Evolutionary conservation across 2,888 invertebrate species (phyloP), one percentile per base, ranked within the genome.

Genomic region (Bembecia ichneumoniformis): DNA sequence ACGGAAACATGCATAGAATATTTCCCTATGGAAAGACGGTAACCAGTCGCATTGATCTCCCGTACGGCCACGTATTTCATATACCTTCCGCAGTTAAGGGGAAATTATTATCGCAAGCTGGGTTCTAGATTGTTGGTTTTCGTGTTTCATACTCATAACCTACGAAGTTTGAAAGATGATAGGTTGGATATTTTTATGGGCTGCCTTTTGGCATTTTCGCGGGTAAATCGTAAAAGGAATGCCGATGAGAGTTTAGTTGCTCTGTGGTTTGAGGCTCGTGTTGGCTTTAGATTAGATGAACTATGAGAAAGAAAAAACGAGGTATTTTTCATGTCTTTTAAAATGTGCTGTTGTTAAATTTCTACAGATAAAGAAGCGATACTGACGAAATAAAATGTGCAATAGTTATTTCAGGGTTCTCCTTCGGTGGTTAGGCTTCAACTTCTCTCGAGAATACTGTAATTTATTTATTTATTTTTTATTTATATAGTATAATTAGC

Each of bases 1-100:
- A 51, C 56, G 53, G 48, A 52, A 53, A 61, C 61, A 63, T 64
- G 63, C 62, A 64, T 68, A 62, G 58, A 57, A 55, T 60, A 68
- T 68, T 68, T 66, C 68, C 64, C 67, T 40, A 46, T 46, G 56
- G 68, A 53, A 13, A 35, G 47, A 9, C 16, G 16, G 34, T 43
- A 44, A 47, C 63, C 62, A 16, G 46, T 28, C 47, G 49, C 35
- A 35, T 3, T 35, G 53, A 53, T 28, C 53, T 51, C n/a, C 50
- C 34, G 36, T 34, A 48, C 35, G 49, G 10, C n/a, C 14, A 35
- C 28, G 1, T 15, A 13, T 44, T 3, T 47, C 15, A 35, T 55
- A 53, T 56, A 40, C n/a, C 4, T 11, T 40, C 7, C 14, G 7
- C 40, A n/a, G n/a, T 11, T 14, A 14, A 40, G 13, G 40, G 11